Percentiles rank a stretch among this genome's conserved stretches.
phyloP scores from a whole-genome alignment of 2,888 invertebrate genomes.

The Ormyrus thymus region DNA sequence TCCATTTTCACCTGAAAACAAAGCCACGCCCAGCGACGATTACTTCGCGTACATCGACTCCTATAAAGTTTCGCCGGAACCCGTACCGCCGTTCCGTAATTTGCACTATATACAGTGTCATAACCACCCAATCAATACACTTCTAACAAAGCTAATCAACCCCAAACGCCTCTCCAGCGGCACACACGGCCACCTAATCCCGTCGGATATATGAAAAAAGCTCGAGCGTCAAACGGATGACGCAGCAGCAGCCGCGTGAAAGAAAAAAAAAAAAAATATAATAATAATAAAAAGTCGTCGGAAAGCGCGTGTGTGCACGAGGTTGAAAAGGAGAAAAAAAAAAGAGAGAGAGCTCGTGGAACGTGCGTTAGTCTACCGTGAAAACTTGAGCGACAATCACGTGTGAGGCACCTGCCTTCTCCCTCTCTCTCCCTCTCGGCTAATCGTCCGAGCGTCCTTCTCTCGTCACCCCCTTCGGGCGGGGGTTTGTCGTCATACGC shows the following conservation, averaged over 20 bases:
- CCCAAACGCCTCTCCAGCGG: too few relatives aligned
- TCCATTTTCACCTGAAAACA: too few relatives aligned
- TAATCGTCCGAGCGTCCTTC: constrained; percentile 25
- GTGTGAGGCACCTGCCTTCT: constrained; percentile 40
- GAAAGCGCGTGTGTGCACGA: neutral
- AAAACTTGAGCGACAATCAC: constrained; percentile 35
- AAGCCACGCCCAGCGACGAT: too few relatives aligned
- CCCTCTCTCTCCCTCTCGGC: constrained; percentile 3
- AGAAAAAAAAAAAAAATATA: too few relatives aligned
- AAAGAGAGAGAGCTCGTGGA: neutral
- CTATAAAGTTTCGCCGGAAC: too few relatives aligned
- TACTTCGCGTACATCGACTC: too few relatives aligned
- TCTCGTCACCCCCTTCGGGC: constrained; percentile 21
- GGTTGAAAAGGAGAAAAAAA: neutral
- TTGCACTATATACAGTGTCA: too few relatives aligned
- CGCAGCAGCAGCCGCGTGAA: constrained; percentile 21
- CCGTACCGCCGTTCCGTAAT: too few relatives aligned
- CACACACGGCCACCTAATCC: too few relatives aligned
- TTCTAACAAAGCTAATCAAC: too few relatives aligned
- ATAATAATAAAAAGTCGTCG: constrained; percentile 10
- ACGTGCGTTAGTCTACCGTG: constrained; percentile 35
- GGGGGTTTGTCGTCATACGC: constrained; percentile 45
- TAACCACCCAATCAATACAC: too few relatives aligned
- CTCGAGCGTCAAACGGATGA: constrained; percentile 15
- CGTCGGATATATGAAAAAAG: neutral